Conservation (phyloP, 2,888 invertebrate species). For the Drosophila mimica region DNA sequence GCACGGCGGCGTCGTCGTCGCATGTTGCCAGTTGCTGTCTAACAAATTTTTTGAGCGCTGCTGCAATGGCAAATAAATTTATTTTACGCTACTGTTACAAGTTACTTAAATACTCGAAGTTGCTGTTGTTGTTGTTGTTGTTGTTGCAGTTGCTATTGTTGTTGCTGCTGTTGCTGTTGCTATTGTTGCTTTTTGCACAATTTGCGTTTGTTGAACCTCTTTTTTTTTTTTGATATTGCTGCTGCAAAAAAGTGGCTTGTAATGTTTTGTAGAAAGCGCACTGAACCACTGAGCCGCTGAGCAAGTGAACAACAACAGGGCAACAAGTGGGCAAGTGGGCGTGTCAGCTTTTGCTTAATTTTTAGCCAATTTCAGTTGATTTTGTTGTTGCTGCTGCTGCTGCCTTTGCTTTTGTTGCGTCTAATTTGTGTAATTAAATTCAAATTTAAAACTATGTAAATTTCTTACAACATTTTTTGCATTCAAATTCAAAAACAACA, state of each 20-base stretch:
- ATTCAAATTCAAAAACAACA: constrained; percentile 64
- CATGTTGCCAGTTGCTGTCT: constrained; percentile 52
- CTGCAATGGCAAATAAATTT: constrained; percentile 75
- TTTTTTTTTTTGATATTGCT: constrained; percentile 30
- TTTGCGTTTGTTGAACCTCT: constrained; percentile 80
- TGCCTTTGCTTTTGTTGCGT: constrained; percentile 43
- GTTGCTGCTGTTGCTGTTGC: constrained; percentile 39
- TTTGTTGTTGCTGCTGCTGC: constrained; percentile 20
- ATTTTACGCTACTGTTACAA: constrained; percentile 72
- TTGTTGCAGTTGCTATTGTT: constrained; percentile 16
- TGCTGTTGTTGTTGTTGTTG: constrained; percentile 35
- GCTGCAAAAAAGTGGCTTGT: constrained; percentile 60
- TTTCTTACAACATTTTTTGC: constrained; percentile 74
- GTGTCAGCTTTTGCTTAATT: constrained; percentile 56
- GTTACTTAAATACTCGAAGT: constrained; percentile 70
- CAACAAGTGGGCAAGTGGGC: constrained; percentile 62
- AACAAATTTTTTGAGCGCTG: constrained; percentile 27
- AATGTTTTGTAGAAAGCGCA: constrained; percentile 76
- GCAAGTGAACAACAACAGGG: constrained; percentile 23
- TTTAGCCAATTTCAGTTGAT: constrained; percentile 56
- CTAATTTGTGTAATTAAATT: constrained; percentile 79
- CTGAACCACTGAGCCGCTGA: constrained; percentile 46
- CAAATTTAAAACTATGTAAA: constrained; percentile 78
- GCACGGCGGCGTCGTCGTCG: constrained; percentile 19
- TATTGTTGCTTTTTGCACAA: constrained; percentile 64